Evolutionary conservation across 2,797 vertebrate species (phyloP).

Genomic region (Nannoperca obscura): DNA sequence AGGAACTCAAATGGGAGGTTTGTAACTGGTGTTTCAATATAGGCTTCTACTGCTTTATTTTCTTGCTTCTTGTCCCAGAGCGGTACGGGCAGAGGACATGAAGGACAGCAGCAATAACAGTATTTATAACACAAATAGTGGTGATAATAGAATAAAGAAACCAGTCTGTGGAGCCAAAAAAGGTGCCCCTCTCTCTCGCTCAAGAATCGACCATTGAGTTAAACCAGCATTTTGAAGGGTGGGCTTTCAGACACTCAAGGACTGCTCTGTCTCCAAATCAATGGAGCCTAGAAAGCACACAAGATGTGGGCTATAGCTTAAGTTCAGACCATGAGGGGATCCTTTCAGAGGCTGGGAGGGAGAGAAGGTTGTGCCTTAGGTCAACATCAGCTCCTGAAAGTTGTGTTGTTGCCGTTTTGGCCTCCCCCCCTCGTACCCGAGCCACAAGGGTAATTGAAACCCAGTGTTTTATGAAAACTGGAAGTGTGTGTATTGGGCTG

Average conservation of each 20-base stretch:
- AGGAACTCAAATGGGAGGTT: constrained; percentile 43
- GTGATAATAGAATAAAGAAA: constrained; percentile 43
- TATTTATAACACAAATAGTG: constrained; percentile 27
- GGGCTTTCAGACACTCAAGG: constrained; percentile 67
- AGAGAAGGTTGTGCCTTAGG: constrained; percentile 73
- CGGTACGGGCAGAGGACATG: background rate
- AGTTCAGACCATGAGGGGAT: constrained; percentile 75
- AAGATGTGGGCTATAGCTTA: constrained; percentile 51
- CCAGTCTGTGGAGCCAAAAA: constrained; percentile 47
- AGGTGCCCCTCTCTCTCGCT: constrained; percentile 36
- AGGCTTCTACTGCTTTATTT: background rate
- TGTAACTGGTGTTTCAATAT: constrained; percentile 13
- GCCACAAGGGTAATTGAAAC: constrained; percentile 73
- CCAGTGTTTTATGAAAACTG: constrained; percentile 76
- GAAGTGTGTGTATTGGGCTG: constrained; percentile 64
- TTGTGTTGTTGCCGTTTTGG: constrained; percentile 69
- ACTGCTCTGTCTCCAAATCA: constrained; percentile 73
- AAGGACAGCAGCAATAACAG: constrained; percentile 15
- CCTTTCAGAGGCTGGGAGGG: constrained; percentile 75
- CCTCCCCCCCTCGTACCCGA: constrained; percentile 25
- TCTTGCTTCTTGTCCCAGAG: constrained; percentile 21
- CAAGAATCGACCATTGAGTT: constrained; percentile 65
- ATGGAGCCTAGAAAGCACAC: constrained; percentile 50
- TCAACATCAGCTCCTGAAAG: constrained; percentile 82
- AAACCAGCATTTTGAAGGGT: constrained; percentile 49